Evolutionary conservation across 1,140 invertebrate genomes (phyloP).

Genomic region (Oryzaephilus surinamensis): DNA sequence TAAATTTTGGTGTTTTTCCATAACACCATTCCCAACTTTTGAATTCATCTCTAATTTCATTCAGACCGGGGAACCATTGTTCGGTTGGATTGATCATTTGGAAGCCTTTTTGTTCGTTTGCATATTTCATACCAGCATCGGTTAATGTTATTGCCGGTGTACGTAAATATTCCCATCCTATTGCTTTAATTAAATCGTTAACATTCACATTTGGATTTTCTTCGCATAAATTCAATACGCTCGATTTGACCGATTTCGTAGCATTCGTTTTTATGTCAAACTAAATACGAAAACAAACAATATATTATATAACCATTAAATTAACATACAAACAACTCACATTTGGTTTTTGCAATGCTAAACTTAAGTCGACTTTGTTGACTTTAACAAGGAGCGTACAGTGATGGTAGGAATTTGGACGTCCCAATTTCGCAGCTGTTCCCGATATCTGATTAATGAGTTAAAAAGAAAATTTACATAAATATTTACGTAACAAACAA

Average conservation of each 20-base stretch:
- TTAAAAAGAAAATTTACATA: slow-evolving; percentile 3
- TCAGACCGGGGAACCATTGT: slow-evolving; percentile 78
- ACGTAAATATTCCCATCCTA: slow-evolving; percentile 75
- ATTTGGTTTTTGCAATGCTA: slow-evolving; percentile 54
- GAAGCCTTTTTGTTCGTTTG: slow-evolving; percentile 64
- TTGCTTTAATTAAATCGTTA: slow-evolving; percentile 54
- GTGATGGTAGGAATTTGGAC: slow-evolving; percentile 83
- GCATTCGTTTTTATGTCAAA: slow-evolving; percentile 63
- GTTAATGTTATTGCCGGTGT: slow-evolving; percentile 51
- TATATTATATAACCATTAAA: background rate
- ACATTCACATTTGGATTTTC: slow-evolving; percentile 57
- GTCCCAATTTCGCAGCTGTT: slow-evolving; percentile 81
- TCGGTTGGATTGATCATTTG: slow-evolving; percentile 78
- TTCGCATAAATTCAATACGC: slow-evolving; percentile 69
- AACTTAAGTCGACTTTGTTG: slow-evolving; percentile 60
- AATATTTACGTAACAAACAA: slow-evolving; percentile 1
- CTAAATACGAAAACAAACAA: slow-evolving; percentile 33
- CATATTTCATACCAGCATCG: slow-evolving; percentile 55
- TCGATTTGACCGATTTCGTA: slow-evolving; percentile 66
- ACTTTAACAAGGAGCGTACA: slow-evolving; percentile 83
- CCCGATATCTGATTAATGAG: slow-evolving; percentile 68
- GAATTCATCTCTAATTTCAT: slow-evolving; percentile 52
- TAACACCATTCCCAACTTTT: slow-evolving; percentile 79
- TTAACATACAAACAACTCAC: slow-evolving; percentile 38
- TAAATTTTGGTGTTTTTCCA: slow-evolving; percentile 81